Evolutionary conservation across 2,888 invertebrate species (phyloP).

Genomic region (Gymnocheta viridis): DNA sequence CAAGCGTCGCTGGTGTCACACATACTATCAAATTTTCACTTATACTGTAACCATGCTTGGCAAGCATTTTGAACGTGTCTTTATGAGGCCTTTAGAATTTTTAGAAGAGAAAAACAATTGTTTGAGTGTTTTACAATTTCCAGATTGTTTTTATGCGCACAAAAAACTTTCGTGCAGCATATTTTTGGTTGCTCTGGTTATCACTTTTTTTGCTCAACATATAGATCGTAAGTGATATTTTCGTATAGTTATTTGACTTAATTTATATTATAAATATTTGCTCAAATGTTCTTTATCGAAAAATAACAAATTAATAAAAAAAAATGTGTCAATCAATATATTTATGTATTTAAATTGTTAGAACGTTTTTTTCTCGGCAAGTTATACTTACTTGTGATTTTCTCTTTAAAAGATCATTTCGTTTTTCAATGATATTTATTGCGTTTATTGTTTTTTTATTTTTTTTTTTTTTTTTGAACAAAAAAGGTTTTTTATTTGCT

Average conservation of each 20-base stretch:
- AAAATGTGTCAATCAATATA: slow-evolving; percentile 10
- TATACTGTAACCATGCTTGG: too few relatives aligned
- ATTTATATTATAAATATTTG: slow-evolving; percentile 62
- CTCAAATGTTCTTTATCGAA: slow-evolving; percentile 32
- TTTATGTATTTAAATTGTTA: slow-evolving; percentile 43
- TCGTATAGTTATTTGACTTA: slow-evolving; percentile 41
- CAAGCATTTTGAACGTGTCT: too few relatives aligned
- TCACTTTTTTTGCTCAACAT: slow-evolving; percentile 14
- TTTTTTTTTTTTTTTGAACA: slow-evolving; percentile 27
- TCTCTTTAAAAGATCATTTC: not conserved
- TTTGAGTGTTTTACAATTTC: too few relatives aligned
- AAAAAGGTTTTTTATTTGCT: slow-evolving; percentile 19
- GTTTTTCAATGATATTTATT: slow-evolving; percentile 1
- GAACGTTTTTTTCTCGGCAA: not conserved
- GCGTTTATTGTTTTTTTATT: slow-evolving; percentile 3
- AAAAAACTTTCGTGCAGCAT: too few relatives aligned
- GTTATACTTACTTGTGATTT: not conserved
- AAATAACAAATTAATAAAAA: slow-evolving; percentile 21
- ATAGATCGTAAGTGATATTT: slow-evolving; percentile 26
- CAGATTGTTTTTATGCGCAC: too few relatives aligned
- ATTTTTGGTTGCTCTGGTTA: too few relatives aligned
- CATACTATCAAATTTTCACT: too few relatives aligned
- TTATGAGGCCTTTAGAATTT: too few relatives aligned
- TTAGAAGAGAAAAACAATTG: too few relatives aligned
- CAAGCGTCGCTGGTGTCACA: too few relatives aligned